A percentile compares a stretch with the other conserved stretches of the same genome.
Conservation (phyloP, 2,888 invertebrate genomes). For the Hypselothyrea guttata region DNA sequence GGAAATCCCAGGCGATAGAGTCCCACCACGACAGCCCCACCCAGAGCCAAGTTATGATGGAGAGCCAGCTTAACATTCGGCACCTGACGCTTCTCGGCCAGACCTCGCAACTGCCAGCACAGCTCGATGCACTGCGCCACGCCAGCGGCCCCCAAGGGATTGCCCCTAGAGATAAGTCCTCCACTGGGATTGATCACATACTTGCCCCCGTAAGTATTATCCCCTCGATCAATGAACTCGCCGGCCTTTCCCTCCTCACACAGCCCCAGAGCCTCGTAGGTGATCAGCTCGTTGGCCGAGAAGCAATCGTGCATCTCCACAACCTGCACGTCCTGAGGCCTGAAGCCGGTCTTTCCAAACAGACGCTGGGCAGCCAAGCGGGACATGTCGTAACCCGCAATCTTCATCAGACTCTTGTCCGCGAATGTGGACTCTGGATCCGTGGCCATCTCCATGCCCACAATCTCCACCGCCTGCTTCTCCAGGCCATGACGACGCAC, state of each 20-base stretch:
- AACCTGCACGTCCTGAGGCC: constrained; percentile 93
- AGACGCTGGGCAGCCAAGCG: constrained; percentile 89
- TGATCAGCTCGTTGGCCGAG: constrained; percentile 97
- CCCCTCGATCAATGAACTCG: constrained; percentile 94
- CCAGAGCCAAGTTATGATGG: constrained; percentile 98
- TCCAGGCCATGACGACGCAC: constrained; percentile 92
- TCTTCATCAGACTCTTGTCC: constrained; percentile 81
- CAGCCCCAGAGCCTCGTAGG: constrained; percentile 97
- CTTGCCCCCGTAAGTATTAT: constrained; percentile 98
- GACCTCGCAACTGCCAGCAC: constrained; percentile 92
- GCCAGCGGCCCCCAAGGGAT: constrained; percentile 98
- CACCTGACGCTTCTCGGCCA: constrained; percentile 89
- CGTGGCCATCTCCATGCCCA: constrained; percentile 98
- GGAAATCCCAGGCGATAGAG: constrained; percentile 95
- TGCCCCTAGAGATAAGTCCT: constrained; percentile 98
- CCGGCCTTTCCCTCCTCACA: constrained; percentile 95
- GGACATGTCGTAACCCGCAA: constrained; percentile 96
- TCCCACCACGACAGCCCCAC: constrained; percentile 96
- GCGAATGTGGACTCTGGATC: constrained; percentile 93
- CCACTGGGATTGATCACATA: constrained; percentile 99
- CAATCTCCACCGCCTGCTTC: constrained; percentile 95
- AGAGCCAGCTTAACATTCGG: constrained; percentile 90
- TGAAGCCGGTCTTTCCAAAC: constrained; percentile 88
- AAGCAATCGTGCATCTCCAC: constrained; percentile 99
- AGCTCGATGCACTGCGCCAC: constrained; percentile 95